Evolutionary conservation across 2,797 vertebrate species (phyloP).

Genomic region (Austrolebias charrua): DNA sequence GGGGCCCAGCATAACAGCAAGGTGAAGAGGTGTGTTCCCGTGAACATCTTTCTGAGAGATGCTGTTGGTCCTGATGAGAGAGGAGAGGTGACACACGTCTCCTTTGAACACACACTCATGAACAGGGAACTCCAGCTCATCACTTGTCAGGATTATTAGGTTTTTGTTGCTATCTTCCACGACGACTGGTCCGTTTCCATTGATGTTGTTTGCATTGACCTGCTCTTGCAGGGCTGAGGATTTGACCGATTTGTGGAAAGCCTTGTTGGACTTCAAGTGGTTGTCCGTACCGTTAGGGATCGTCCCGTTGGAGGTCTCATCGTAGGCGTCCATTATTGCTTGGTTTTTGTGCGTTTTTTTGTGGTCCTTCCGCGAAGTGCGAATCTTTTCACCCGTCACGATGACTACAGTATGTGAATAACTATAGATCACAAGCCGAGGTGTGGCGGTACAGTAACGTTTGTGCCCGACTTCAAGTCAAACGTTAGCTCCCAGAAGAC

Average conservation of each 20-base stretch:
- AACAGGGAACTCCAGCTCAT: constrained; percentile 82
- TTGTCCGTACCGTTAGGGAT: constrained; percentile 67
- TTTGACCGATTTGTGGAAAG: constrained; percentile 72
- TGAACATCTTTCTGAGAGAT: constrained; percentile 93
- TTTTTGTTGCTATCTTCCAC: constrained; percentile 73
- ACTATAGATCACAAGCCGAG: constrained; percentile 7
- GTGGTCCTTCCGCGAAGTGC: constrained; percentile 88
- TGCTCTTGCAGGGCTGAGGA: constrained; percentile 63
- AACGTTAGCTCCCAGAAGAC: constrained; percentile 27
- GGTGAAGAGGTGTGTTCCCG: constrained; percentile 94
- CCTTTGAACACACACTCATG: constrained; percentile 93
- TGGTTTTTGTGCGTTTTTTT: constrained; percentile 87
- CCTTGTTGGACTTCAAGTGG: constrained; percentile 77
- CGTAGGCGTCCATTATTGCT: constrained; percentile 83
- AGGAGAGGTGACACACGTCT: constrained; percentile 90
- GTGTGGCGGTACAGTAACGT: constrained; percentile 4
- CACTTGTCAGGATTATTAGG: constrained; percentile 64
- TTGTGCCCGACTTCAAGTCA: constrained; percentile 22
- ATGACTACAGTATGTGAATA: constrained; percentile 19
- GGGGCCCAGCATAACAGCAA: constrained; percentile 96
- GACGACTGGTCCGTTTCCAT: constrained; percentile 63
- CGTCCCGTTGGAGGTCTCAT: constrained; percentile 80
- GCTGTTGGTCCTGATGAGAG: constrained; percentile 92
- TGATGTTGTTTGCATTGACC: constrained; percentile 75
- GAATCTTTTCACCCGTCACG: constrained; percentile 94